Conservation (phyloP, 2,888 invertebrate species). For the Macrophya annulata region DNA sequence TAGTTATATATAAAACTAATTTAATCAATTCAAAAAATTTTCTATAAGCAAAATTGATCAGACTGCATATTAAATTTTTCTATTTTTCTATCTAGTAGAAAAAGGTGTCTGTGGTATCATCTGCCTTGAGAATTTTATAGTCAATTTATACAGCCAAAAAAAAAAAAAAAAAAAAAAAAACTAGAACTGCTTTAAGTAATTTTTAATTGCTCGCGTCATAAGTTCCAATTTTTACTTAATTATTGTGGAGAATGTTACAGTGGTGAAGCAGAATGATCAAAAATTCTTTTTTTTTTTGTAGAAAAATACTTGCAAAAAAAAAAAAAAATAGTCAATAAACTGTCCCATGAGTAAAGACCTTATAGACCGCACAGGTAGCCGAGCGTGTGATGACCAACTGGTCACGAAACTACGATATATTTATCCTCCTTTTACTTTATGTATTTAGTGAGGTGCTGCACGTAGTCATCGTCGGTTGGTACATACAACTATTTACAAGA, state of each 20-base stretch:
- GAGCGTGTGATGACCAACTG: not conserved
- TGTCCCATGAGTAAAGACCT: not conserved
- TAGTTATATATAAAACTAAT: no score
- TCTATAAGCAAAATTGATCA: no score
- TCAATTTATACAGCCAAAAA: not conserved
- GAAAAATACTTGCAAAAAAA: not conserved
- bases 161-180: not conserved
- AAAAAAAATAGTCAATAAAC: not conserved
- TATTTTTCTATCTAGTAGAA: no score
- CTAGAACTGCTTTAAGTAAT: not conserved
- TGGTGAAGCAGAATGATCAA: not conserved
- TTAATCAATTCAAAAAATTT: no score
- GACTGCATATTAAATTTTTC: no score
- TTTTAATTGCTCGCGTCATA: not conserved
- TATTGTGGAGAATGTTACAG: not conserved
- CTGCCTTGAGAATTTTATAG: not conserved
- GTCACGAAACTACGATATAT: conserved; percentile 36
- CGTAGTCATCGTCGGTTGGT: conserved; percentile 24
- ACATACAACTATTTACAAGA: not conserved
- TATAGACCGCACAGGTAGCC: conserved; percentile 32
- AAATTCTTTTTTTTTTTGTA: not conserved
- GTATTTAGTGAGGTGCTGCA: conserved; percentile 32
- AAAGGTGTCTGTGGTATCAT: not conserved
- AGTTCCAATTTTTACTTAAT: not conserved
- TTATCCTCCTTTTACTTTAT: not conserved